Evolutionary conservation across 2,113 vertebrate genomes (phyloP).

Genomic region (Plotosus lineatus): DNA sequence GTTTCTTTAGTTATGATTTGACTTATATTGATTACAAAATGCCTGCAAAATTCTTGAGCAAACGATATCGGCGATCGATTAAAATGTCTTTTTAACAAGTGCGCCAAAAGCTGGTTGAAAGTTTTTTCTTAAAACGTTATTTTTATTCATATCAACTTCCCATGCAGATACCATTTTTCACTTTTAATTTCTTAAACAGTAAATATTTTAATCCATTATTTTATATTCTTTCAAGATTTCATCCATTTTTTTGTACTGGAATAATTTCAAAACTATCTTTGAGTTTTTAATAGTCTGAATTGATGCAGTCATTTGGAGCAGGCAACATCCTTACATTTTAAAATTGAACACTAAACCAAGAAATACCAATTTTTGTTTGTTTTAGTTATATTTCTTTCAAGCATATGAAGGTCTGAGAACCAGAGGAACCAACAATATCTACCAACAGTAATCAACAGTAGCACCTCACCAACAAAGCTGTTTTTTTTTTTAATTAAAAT

Average conservation of each 20-base stretch:
- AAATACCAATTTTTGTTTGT: no score
- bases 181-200: background rate
- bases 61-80: conserved; percentile 27
- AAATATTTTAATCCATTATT: background rate
- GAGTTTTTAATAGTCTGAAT: no score
- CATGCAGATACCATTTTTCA: background rate
- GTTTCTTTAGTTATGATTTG: conserved; percentile 3
- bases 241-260: background rate
- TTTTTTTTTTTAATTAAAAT: no score
- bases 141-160: background rate
- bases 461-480: no score
- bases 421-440: no score
- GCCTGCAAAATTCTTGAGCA: background rate
- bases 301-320: no score
- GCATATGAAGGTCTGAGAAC: no score
- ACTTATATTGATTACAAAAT: background rate
- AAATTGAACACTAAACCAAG: no score
- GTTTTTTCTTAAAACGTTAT: background rate
- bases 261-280: no score
- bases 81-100: conserved; percentile 15
- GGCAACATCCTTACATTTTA: no score
- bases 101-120: background rate
- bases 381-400: no score
- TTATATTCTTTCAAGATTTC: background rate
- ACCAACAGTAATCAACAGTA: no score